phyloP scores from a whole-genome alignment of 2,888 invertebrate genomes.

The Gymnocheta viridis region DNA sequence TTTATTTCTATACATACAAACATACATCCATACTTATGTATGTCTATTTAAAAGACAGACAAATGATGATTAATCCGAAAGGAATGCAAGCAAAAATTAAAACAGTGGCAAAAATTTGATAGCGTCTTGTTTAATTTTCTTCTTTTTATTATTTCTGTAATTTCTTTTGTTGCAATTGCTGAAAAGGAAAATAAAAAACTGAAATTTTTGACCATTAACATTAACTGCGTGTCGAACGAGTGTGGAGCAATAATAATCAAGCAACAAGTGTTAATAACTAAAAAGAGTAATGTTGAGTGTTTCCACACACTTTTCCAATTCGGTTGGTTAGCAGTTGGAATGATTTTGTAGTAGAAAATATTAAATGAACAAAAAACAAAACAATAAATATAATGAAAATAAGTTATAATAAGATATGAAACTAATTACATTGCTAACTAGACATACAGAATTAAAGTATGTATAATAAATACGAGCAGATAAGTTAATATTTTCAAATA shows the following conservation, averaged over 20 bases:
- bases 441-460: slow-evolving; percentile 28
- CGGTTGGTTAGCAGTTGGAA: slow-evolving; percentile 14
- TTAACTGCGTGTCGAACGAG: slow-evolving; percentile 56
- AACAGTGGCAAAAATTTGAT: slow-evolving; percentile 37
- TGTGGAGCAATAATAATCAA: slow-evolving; percentile 12
- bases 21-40: too few species aligned
- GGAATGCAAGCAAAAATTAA: slow-evolving; percentile 43
- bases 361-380: not conserved
- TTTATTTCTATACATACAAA: slow-evolving; percentile 5
- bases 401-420: slow-evolving; percentile 25
- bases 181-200: slow-evolving; percentile 22
- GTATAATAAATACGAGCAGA: slow-evolving; percentile 6
- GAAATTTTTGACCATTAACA: slow-evolving; percentile 65
- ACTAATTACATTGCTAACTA: slow-evolving; percentile 40
- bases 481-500: slow-evolving; percentile 8
- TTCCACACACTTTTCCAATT: slow-evolving; percentile 36
- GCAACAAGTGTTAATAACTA: slow-evolving; percentile 49
- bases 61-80: slow-evolving; percentile 26
- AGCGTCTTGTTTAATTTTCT: slow-evolving; percentile 9
- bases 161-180: slow-evolving; percentile 29
- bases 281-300: slow-evolving; percentile 14
- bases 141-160: slow-evolving; percentile 11
- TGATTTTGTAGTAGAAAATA: slow-evolving; percentile 35
- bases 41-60: slow-evolving; percentile 7
- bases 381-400: not conserved